Conservation (phyloP, 2,888 invertebrate species). For the Pelosia muscerda region DNA sequence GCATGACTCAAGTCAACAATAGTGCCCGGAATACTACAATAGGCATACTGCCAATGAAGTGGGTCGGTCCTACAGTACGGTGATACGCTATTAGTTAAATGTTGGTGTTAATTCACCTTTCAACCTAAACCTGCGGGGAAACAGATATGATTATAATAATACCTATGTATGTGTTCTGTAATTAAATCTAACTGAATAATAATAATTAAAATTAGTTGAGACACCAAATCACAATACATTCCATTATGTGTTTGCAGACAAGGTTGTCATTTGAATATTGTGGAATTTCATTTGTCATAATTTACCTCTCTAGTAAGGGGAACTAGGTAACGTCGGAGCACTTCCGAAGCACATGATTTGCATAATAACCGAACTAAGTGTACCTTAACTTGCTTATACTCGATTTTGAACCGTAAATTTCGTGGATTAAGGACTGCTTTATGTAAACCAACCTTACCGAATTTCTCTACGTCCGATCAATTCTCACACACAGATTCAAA, state of each 20-base stretch:
- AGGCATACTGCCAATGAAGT: no score
- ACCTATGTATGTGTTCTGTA: no score
- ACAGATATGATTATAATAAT: no score
- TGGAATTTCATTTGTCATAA: constrained; percentile 77
- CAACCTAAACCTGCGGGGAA: no score
- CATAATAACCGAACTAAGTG: constrained; percentile 80
- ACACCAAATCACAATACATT: constrained; percentile 36
- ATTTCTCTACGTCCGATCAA: constrained; percentile 71
- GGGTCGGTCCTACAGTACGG: no score
- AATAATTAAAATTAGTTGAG: constrained; percentile 21
- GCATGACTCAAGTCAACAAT: no score
- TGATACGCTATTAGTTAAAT: no score
- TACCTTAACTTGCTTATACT: constrained; percentile 55
- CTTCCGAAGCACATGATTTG: constrained; percentile 80
- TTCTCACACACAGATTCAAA: constrained; percentile 74
- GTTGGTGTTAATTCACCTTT: no score
- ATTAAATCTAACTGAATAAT: constrained; percentile 5
- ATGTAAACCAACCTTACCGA: constrained; percentile 53
- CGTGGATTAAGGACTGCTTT: constrained; percentile 58
- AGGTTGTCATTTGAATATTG: constrained; percentile 54
- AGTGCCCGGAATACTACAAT: no score
- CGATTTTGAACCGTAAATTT: constrained; percentile 64
- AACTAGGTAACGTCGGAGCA: constrained; percentile 77
- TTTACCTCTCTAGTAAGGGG: constrained; percentile 77
- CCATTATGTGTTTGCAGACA: constrained; percentile 38